phyloP scores from a whole-genome alignment of 2,113 vertebrate genomes.

The Chlorodrepanis virens region DNA sequence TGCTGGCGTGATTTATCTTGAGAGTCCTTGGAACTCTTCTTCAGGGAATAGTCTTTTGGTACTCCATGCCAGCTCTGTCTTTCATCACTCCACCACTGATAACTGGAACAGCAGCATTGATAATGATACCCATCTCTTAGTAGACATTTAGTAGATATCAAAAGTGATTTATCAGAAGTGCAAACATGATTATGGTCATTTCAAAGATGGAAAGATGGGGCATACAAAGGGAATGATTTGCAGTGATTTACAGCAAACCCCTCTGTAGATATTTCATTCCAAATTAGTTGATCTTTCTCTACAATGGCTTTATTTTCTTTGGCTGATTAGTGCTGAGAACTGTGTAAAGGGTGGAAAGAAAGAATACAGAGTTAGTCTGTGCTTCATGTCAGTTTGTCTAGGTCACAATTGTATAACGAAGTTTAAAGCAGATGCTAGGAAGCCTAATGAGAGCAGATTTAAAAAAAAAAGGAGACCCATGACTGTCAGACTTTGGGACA shows the following conservation, averaged over 20 bases:
- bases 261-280: background rate
- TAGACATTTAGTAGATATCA: background rate
- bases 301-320: background rate
- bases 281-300: background rate
- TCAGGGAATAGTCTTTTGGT: background rate
- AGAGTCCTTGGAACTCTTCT: background rate
- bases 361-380: background rate
- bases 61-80: background rate
- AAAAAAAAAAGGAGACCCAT: background rate
- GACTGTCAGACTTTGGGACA: background rate
- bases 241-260: background rate
- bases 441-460: background rate
- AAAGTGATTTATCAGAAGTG: background rate
- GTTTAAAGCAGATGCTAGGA: background rate
- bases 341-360: background rate
- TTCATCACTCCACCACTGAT: background rate
- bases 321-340: background rate
- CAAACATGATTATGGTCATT: background rate
- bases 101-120: background rate
- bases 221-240: background rate
- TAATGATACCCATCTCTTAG: background rate
- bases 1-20: background rate
- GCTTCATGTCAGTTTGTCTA: background rate
- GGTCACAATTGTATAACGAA: background rate
- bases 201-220: background rate